Conservation (phyloP, 30 jellyfish, hydroid and myxozoan species). For the Haliclystus octoradiatus region DNA sequence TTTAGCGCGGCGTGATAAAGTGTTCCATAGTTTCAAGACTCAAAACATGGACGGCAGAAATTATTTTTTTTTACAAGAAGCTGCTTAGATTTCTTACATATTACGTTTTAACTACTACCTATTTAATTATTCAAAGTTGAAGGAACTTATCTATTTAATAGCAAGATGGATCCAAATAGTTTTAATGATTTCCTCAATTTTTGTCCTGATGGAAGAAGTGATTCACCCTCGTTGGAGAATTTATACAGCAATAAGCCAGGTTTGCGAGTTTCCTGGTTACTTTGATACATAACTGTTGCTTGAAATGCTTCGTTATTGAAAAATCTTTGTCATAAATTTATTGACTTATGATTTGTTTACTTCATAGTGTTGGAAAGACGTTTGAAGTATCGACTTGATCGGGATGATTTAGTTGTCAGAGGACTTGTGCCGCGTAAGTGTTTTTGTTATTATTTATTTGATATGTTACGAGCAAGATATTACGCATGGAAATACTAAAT, state of each 20-base stretch:
- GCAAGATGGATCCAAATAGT: background rate
- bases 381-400: constrained; percentile 56
- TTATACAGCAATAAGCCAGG: constrained; percentile 86
- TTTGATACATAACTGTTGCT: background rate
- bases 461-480: background rate
- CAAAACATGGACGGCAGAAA: too few species aligned
- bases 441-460: too few species aligned
- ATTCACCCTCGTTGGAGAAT: constrained; percentile 78
- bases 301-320: background rate
- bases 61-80: too few species aligned
- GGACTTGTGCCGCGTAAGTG: constrained; percentile 78
- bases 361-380: constrained; percentile 81
- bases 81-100: too few species aligned
- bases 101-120: too few species aligned
- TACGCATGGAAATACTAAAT: too few species aligned
- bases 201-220: background rate
- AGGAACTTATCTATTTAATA: background rate
- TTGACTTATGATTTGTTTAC: too few species aligned
- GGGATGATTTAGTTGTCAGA: constrained; percentile 75
- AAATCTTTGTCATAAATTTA: too few species aligned
- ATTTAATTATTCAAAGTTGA: background rate
- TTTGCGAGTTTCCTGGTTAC: constrained; percentile 1
- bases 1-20: too few species aligned
- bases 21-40: too few species aligned
- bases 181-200: background rate